A percentile compares a stretch with the other conserved stretches of the same genome.
phyloP scores from a whole-genome alignment of 2,113 vertebrate genomes.

The Cyanoramphus novaezelandiae region DNA sequence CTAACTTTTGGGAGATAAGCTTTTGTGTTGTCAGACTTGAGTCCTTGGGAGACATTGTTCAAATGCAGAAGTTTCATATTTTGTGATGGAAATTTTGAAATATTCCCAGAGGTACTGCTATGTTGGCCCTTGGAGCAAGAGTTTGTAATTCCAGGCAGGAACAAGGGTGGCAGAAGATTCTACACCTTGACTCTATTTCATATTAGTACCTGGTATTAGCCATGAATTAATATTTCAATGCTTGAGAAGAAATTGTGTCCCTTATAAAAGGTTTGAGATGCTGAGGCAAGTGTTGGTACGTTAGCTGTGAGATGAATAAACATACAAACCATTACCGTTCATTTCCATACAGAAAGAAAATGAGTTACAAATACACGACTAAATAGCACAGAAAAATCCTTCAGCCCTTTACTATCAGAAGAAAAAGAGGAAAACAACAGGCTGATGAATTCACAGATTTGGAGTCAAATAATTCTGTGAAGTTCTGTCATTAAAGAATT shows the following conservation, averaged over 20 bases:
- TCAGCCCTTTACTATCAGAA: not conserved
- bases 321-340: not conserved
- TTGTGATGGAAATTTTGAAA: not conserved
- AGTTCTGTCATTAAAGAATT: slow-evolving; percentile 15
- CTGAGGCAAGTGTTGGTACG: not conserved
- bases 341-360: slow-evolving; percentile 9
- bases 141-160: not conserved
- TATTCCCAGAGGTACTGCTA: not conserved
- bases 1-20: not conserved
- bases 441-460: not conserved
- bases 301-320: not conserved
- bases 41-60: not conserved
- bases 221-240: not conserved
- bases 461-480: not conserved
- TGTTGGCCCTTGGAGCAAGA: not conserved
- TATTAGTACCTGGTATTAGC: not conserved
- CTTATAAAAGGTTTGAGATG: not conserved
- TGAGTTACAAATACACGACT: not conserved
- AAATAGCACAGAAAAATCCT: slow-evolving; percentile 7
- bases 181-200: not conserved
- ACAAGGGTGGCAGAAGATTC: not conserved
- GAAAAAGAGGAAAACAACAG: not conserved
- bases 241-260: not conserved
- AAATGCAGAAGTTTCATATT: not conserved
- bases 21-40: not conserved